Conservation (phyloP, 92 coral and sea anemone genomes). For the Palythoa heliodiscus region DNA sequence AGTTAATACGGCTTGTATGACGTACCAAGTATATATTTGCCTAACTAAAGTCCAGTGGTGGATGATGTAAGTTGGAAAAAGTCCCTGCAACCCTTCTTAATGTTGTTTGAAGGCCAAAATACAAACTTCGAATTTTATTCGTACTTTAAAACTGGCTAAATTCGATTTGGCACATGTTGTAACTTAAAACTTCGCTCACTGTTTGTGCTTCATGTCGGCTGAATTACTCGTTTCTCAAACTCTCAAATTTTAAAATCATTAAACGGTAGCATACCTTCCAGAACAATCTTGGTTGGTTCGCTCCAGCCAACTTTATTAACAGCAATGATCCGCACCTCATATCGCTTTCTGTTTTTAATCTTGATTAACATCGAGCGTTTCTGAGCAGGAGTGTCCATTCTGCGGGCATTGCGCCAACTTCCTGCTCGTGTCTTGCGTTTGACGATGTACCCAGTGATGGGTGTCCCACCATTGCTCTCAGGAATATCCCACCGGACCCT, state of each 20-base stretch:
- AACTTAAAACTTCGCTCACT: too few relatives aligned
- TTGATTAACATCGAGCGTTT: constrained; percentile 40
- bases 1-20: too few relatives aligned
- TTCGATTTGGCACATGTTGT: too few relatives aligned
- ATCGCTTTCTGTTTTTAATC: constrained; percentile 33
- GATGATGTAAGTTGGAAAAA: too few relatives aligned
- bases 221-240: neutral
- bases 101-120: too few relatives aligned
- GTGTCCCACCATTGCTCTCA: constrained; percentile 29
- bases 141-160: too few relatives aligned
- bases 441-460: constrained; percentile 36
- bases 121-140: too few relatives aligned
- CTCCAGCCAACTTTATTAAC: constrained; percentile 43
- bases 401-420: constrained; percentile 20
- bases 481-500: constrained; percentile 30
- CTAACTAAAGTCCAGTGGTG: too few relatives aligned
- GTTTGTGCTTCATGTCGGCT: too few relatives aligned
- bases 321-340: constrained; percentile 27
- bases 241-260: neutral
- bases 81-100: too few relatives aligned
- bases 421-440: constrained; percentile 40
- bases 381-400: constrained; percentile 33
- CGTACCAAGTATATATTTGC: too few relatives aligned
- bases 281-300: neutral
- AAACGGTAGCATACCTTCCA: constrained; percentile 8